Conservation (phyloP, 2,797 vertebrate species). For the Moxostoma hubbsi region DNA sequence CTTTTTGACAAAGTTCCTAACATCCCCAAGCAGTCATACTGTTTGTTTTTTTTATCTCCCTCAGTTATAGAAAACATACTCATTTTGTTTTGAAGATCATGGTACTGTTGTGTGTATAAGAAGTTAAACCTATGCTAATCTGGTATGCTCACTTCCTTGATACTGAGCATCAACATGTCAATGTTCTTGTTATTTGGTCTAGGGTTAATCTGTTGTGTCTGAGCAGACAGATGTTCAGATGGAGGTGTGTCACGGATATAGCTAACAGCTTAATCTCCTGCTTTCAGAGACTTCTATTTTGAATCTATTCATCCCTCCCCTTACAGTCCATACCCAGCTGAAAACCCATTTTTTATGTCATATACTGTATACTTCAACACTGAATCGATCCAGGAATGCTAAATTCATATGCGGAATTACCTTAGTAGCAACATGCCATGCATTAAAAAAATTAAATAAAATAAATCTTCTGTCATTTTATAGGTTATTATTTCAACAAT, state of each 20-base stretch:
- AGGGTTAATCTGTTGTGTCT: constrained; percentile 5
- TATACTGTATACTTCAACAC: neutral
- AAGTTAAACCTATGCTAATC: no score
- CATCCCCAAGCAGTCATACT: no score
- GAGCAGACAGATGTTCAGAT: constrained; percentile 26
- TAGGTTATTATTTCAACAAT: no score
- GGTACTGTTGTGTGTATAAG: no score
- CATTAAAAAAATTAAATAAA: no score
- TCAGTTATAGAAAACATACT: no score
- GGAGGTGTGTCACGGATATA: constrained; percentile 16
- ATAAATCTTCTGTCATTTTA: no score
- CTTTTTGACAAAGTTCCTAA: no score
- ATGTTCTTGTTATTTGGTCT: neutral
- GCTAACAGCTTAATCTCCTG: neutral
- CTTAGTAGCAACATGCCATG: no score
- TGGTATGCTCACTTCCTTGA: neutral
- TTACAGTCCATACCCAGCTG: neutral
- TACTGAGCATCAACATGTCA: neutral
- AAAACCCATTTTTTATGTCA: neutral
- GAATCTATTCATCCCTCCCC: neutral
- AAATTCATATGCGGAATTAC: neutral
- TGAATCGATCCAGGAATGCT: neutral
- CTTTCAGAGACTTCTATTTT: neutral
- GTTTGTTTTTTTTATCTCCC: no score
- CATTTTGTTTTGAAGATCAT: no score